These are phyloP conservation scores for Campopleginae sp. DNA, from an alignment of 2,888 invertebrate species.

Conservation along the genomic window DNA sequence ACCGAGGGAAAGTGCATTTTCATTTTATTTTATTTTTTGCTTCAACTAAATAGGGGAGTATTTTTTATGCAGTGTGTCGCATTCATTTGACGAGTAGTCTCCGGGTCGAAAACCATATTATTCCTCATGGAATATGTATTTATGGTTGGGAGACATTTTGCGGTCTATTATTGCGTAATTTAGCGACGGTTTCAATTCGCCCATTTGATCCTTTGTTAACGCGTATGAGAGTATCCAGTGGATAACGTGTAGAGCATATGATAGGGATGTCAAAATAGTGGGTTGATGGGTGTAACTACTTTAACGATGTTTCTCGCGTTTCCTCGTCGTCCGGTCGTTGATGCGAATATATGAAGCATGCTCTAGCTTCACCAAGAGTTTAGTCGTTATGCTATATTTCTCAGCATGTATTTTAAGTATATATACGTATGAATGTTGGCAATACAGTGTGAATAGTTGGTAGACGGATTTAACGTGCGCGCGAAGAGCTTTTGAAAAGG, in stretches of 20 bases:
- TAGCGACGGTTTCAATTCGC: conserved; percentile 38
- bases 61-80: too few relatives aligned
- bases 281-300: conserved; percentile 43
- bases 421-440: not conserved
- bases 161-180: conserved; percentile 45
- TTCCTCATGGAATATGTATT: not conserved
- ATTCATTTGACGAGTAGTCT: not conserved
- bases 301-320: conserved; percentile 55
- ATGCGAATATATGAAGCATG: conserved; percentile 21
- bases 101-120: not conserved
- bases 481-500: conserved; percentile 29
- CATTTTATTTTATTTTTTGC: too few relatives aligned
- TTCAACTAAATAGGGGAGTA: too few relatives aligned
- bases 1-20: too few relatives aligned
- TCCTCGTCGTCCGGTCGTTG: conserved; percentile 34
- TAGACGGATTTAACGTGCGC: conserved; percentile 31
- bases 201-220: not conserved
- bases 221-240: not conserved
- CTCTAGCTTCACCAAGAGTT: conserved; percentile 34
- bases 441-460: conserved; percentile 12
- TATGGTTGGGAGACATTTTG: not conserved
- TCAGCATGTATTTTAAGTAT: not conserved
- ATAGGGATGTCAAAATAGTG: conserved; percentile 38
- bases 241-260: conserved; percentile 4
- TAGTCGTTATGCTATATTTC: conserved; percentile 17